phyloP scores from a whole-genome alignment of 2,113 vertebrate genomes.

The Bos indicus region DNA sequence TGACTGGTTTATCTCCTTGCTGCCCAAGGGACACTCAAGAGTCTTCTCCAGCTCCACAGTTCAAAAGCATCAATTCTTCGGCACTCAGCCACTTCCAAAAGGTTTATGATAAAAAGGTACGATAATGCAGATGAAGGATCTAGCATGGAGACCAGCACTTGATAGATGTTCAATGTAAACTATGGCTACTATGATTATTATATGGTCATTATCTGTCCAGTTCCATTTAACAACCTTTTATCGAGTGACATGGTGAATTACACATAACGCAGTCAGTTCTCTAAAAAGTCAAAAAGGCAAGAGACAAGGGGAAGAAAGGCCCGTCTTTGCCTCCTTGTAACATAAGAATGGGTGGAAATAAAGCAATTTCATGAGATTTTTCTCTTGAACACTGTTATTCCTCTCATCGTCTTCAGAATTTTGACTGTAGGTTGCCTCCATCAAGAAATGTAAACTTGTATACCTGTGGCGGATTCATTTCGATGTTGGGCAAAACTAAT shows the following conservation, averaged over 20 bases:
- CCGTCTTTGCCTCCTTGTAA: neutral
- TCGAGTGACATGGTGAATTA: neutral
- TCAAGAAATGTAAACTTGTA: neutral
- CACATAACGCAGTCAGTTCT: neutral
- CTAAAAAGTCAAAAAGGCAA: neutral
- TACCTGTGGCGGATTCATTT: no score
- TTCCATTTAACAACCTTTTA: no score
- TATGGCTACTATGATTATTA: neutral
- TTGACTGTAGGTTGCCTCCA: no score
- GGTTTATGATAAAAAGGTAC: neutral
- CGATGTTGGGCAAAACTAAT: no score
- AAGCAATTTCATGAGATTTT: accelerated
- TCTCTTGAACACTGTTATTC: neutral
- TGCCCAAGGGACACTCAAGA: neutral
- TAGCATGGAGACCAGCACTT: accelerated
- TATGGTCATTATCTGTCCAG: neutral
- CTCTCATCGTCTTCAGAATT: neutral
- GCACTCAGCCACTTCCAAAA: neutral
- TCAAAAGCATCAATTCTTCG: neutral
- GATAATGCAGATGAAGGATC: neutral
- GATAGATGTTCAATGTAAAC: accelerated
- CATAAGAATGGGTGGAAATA: accelerated
- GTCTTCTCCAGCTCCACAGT: neutral
- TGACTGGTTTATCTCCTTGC: neutral
- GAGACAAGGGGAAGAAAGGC: neutral